These are phyloP conservation scores for Yponomeuta malinellus DNA, from an alignment of 2,888 invertebrate genomes.

Conservation along the genomic window DNA sequence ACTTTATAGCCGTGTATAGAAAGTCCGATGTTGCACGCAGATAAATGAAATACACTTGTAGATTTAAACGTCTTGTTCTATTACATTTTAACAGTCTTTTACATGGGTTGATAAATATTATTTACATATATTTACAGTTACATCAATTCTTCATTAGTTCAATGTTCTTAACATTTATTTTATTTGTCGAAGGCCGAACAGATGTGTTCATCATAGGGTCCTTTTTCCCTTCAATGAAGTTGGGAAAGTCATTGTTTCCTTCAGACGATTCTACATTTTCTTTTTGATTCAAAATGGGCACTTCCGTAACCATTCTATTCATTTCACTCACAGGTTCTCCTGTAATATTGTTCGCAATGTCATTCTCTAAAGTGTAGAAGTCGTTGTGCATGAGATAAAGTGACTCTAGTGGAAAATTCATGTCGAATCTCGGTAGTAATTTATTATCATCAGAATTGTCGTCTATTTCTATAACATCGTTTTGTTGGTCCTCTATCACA, in stretches of 20 bases:
- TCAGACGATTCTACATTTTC: slow-evolving; percentile 39
- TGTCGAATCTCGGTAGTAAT: slow-evolving; percentile 56
- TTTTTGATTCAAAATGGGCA: slow-evolving; percentile 51
- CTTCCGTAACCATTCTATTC: slow-evolving; percentile 54
- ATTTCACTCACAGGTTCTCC: slow-evolving; percentile 45
- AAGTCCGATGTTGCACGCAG: slow-evolving; percentile 21
- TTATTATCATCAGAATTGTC: slow-evolving; percentile 69
- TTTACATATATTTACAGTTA: slow-evolving; percentile 19
- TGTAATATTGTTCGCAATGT: slow-evolving; percentile 40
- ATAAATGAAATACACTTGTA: background rate
- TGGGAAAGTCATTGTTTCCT: slow-evolving; percentile 40
- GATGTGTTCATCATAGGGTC: slow-evolving; percentile 70
- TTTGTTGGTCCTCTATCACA: slow-evolving; percentile 51
- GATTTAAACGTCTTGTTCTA: slow-evolving; percentile 13
- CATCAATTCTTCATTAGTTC: slow-evolving; percentile 61
- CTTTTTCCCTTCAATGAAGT: slow-evolving; percentile 58
- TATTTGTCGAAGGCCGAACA: slow-evolving; percentile 55
- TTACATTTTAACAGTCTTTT: slow-evolving; percentile 23
- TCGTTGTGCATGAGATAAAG: slow-evolving; percentile 65
- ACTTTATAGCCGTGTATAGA: slow-evolving; percentile 80
- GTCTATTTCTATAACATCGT: slow-evolving; percentile 66
- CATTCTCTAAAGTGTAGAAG: slow-evolving; percentile 63
- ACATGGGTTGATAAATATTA: slow-evolving; percentile 17
- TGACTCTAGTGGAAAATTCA: slow-evolving; percentile 62
- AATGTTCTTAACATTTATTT: slow-evolving; percentile 69